Conservation (phyloP, 2,113 vertebrate species). For the Amblyornis subalaris region DNA sequence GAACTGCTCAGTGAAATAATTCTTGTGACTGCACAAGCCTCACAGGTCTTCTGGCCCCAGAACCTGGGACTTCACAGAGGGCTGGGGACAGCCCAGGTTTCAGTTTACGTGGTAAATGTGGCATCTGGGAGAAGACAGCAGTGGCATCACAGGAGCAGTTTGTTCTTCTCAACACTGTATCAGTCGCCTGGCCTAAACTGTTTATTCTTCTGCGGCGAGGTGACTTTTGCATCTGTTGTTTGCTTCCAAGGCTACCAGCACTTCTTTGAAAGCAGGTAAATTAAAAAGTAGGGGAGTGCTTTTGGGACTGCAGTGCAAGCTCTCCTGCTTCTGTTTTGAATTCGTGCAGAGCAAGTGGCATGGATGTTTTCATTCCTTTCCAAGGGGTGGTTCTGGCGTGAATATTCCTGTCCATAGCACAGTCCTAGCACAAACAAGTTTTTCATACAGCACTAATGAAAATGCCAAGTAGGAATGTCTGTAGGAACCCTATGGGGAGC, state of each 20-base stretch:
- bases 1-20: neutral
- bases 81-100: neutral
- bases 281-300: neutral
- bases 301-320: neutral
- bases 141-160: neutral
- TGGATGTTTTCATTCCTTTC: conserved; percentile 34
- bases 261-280: neutral
- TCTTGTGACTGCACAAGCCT: neutral
- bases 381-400: neutral
- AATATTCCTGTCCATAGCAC: conserved; percentile 3
- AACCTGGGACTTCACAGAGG: neutral
- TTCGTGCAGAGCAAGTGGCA: neutral
- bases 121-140: neutral
- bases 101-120: neutral
- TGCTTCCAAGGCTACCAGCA: neutral
- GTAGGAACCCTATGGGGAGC: conserved; percentile 2
- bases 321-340: conserved; percentile 27
- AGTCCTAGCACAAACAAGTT: conserved; percentile 47
- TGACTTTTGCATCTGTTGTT: neutral
- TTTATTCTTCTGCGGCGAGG: neutral
- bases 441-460: conserved; percentile 43
- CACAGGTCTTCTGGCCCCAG: neutral
- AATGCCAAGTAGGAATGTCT: conserved; percentile 39
- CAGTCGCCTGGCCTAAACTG: neutral
- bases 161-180: neutral